Conservation (phyloP, 2,888 invertebrate species). For the Polia nebulosa region DNA sequence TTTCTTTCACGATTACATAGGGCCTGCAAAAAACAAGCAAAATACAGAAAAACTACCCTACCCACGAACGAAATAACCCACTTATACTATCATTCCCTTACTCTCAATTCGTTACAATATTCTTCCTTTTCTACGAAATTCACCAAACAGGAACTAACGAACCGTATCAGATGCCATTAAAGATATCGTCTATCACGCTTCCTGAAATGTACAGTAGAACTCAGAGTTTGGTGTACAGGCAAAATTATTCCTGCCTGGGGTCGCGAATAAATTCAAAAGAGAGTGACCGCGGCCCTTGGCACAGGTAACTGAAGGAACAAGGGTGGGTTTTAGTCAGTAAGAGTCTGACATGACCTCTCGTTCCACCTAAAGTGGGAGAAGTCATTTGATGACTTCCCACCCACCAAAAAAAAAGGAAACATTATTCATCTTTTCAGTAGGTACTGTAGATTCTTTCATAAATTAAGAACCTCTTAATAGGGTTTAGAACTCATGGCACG, state of each 20-base stretch:
- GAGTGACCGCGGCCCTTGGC: too few species aligned
- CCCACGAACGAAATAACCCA: not conserved
- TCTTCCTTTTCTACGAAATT: slow-evolving; percentile 20
- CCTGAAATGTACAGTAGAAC: slow-evolving; percentile 8
- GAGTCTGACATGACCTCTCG: too few species aligned
- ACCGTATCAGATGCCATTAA: slow-evolving; percentile 55
- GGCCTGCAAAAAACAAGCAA: not conserved
- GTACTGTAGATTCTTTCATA: too few species aligned
- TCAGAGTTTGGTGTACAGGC: not conserved
- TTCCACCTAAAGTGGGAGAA: too few species aligned
- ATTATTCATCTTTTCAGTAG: too few species aligned
- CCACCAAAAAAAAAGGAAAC: not conserved
- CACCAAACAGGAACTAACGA: slow-evolving; percentile 50
- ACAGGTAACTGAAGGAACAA: too few species aligned
- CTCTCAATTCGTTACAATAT: slow-evolving; percentile 15
- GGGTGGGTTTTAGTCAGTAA: too few species aligned
- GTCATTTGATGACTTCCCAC: too few species aligned
- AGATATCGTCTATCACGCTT: slow-evolving; percentile 52
- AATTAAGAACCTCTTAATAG: too few species aligned
- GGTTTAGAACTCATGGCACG: too few species aligned
- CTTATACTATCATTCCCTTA: slow-evolving; percentile 16
- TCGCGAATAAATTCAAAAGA: too few species aligned
- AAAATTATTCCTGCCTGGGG: too few species aligned
- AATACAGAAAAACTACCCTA: not conserved
- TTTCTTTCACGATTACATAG: not conserved